Percentiles rank a stretch among this genome's conserved stretches.
Evolutionary conservation across 1,140 invertebrate species (phyloP).

Genomic region (Pseudomyrmex flavicornis): DNA sequence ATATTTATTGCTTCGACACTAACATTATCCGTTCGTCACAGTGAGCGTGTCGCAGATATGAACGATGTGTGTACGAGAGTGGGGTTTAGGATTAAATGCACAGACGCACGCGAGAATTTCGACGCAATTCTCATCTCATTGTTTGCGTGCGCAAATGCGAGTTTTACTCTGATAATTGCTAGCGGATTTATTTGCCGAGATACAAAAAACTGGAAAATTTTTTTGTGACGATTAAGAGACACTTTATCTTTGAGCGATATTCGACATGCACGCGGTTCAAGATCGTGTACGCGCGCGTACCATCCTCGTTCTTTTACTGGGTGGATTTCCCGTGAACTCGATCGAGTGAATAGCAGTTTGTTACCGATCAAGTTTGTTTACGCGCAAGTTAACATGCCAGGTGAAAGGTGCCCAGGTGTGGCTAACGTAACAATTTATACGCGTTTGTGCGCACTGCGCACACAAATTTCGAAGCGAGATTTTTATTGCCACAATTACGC

Average conservation of each 20-base stretch:
- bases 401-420: slow-evolving; percentile 70
- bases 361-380: slow-evolving; percentile 32
- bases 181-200: too few relatives aligned
- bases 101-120: slow-evolving; percentile 42
- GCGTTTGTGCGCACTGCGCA: slow-evolving; percentile 4
- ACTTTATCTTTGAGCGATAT: too few relatives aligned
- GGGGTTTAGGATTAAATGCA: slow-evolving; percentile 57
- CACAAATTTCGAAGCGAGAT: slow-evolving; percentile 44
- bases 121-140: slow-evolving; percentile 20
- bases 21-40: slow-evolving; percentile 60
- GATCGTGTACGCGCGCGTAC: too few relatives aligned
- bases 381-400: slow-evolving; percentile 41
- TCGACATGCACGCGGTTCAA: not conserved
- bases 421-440: slow-evolving; percentile 59
- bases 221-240: too few relatives aligned
- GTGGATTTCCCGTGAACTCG: not conserved
- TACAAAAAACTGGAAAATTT: too few relatives aligned
- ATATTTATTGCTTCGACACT: slow-evolving; percentile 70
- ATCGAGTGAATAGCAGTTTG: slow-evolving; percentile 14
- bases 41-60: slow-evolving; percentile 58
- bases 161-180: not conserved
- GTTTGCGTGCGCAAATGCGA: not conserved
- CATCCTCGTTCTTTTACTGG: not conserved
- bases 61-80: slow-evolving; percentile 65
- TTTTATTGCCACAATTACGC: slow-evolving; percentile 44